phyloP scores from a whole-genome alignment of 2,113 vertebrate species.

The Carassius auratus region DNA sequence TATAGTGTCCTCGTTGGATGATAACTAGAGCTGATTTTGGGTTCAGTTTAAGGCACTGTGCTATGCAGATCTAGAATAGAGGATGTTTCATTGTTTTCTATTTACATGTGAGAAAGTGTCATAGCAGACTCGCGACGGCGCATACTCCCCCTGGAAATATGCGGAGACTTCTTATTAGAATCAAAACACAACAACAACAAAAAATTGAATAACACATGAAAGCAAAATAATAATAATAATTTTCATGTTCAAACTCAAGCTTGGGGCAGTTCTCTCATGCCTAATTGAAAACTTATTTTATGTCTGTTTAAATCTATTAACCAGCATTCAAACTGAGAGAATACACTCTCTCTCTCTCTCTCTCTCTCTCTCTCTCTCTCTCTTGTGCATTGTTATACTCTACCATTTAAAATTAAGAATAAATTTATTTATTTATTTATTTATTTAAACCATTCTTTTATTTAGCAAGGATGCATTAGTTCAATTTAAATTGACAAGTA shows the following conservation, averaged over 20 bases:
- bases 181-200: conserved; percentile 5
- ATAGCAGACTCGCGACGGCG: background rate
- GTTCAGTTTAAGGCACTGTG: background rate
- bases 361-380: too few relatives aligned
- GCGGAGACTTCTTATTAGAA: background rate
- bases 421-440: background rate
- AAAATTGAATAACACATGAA: conserved; percentile 34
- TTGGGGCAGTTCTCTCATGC: background rate
- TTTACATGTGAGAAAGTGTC: conserved; percentile 19
- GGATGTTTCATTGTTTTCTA: background rate
- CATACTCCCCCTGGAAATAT: background rate
- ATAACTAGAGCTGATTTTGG: conserved; percentile 1
- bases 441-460: background rate
- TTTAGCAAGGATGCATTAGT: background rate
- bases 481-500: background rate
- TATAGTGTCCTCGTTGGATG: background rate
- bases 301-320: background rate
- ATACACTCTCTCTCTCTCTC: background rate
- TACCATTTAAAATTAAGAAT: background rate
- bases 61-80: background rate
- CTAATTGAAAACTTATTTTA: conserved; percentile 15
- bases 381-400: background rate
- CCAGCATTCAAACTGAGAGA: background rate
- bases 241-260: background rate
- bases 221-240: background rate